Evolutionary conservation across 2,888 invertebrate species (phyloP), one percentile per base, ranked within the genome.

Genomic region (Yponomeuta cagnagella): DNA sequence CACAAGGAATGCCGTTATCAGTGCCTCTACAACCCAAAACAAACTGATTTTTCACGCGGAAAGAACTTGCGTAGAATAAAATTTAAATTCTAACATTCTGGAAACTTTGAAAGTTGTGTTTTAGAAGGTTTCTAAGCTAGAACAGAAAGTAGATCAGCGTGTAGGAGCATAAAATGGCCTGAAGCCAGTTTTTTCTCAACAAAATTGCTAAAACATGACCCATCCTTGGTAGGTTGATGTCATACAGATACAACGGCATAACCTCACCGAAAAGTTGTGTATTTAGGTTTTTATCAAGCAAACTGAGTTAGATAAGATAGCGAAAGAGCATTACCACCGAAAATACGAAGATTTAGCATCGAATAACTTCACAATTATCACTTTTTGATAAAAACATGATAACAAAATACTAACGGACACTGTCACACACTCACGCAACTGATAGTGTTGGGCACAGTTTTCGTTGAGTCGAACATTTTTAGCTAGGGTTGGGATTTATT

Each of bases 331-430:
- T 89, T 91, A 92, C 91, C 91, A 90, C 86, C 83, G 85, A 83
- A 86, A 82, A 85, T 77, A 79, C 77, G 81, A 80, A 82, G 82
- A 85, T 87, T 86, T 85, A 83, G 78, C 80, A 81, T 82, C 80
- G 87, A 82, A 85, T 79, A 86, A 85, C 78, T 81, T 81, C 84
- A 85, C 83, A 88, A 88, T 85, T 88, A 89, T 86, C 85, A 88
- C 85, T 87, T 86, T 89, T 88, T 84, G 90, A 89, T 92, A 91
- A 92, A 92, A 91, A 92, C 91, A 91, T 88, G 86, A 89, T 84
- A 87, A 84, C 85, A 89, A 88, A 84, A 86, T 84, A 86, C 82
- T 81, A 85, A 74, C 79, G 79, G 71, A 66, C 33, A 70, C 64
- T 69, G 52, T 63, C 70, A 69, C 70, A 72, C 70, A 70, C 69